phyloP scores from a whole-genome alignment of 2,888 invertebrate genomes.

The Hymenopus coronatus region DNA sequence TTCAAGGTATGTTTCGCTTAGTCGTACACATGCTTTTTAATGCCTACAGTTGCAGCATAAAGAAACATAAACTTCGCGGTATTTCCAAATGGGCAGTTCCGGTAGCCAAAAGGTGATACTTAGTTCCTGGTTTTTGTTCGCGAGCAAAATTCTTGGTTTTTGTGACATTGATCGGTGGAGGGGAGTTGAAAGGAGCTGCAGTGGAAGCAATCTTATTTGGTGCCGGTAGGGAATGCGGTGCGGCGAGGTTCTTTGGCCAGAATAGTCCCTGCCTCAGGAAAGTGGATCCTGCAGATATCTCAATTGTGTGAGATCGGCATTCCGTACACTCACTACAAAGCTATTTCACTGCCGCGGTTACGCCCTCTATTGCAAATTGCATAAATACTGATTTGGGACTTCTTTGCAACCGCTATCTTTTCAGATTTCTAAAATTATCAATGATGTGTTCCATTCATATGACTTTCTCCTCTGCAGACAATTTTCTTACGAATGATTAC shows the following conservation, averaged over 20 bases:
- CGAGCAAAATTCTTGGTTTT: not conserved
- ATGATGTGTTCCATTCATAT: too few species aligned
- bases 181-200: not conserved
- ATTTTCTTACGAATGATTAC: too few species aligned
- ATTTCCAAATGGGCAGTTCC: not conserved
- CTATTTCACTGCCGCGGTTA: not conserved
- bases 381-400: not conserved
- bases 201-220: constrained; percentile 23
- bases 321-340: constrained; percentile 4
- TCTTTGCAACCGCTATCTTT: not conserved
- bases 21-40: not conserved
- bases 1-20: too few species aligned
- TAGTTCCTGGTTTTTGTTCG: not conserved
- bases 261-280: not conserved
- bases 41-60: not conserved
- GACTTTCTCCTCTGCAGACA: too few species aligned
- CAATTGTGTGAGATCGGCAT: not conserved
- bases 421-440: too few species aligned
- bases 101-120: not conserved
- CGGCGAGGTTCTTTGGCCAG: constrained; percentile 28
- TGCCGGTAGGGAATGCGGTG: constrained; percentile 32
- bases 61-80: not conserved
- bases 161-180: not conserved
- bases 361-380: not conserved
- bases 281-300: not conserved